Evolutionary conservation across 2,888 invertebrate genomes (phyloP).

Genomic region (Sisyra nigra): DNA sequence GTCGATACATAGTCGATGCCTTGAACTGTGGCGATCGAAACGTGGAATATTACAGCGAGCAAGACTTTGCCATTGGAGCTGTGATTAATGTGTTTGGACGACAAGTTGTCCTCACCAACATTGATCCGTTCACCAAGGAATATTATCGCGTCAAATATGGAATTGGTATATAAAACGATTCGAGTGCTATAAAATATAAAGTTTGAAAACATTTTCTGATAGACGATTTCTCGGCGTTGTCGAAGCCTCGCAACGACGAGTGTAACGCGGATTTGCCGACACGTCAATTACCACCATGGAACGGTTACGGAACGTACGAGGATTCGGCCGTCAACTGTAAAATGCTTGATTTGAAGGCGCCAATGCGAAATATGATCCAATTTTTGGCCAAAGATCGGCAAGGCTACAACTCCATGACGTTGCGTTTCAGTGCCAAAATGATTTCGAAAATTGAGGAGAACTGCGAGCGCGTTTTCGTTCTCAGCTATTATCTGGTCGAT

Average conservation of each 20-base stretch:
- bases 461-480: conserved; percentile 53
- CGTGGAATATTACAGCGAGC: conserved; percentile 41
- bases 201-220: conserved; percentile 11
- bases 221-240: conserved; percentile 47
- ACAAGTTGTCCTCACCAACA: conserved; percentile 61
- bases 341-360: conserved; percentile 62
- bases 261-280: conserved; percentile 15
- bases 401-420: conserved; percentile 56
- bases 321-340: conserved; percentile 81
- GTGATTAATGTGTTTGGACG: conserved; percentile 69
- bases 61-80: conserved; percentile 69
- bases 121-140: conserved; percentile 72
- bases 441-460: conserved; percentile 53
- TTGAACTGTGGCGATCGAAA: conserved; percentile 32
- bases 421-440: conserved; percentile 66
- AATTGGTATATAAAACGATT: conserved; percentile 27
- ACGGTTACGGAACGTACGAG: conserved; percentile 78
- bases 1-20: conserved; percentile 40
- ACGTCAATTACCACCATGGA: conserved; percentile 65
- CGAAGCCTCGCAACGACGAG: conserved; percentile 28
- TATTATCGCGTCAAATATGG: conserved; percentile 62
- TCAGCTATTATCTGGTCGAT: conserved; percentile 66
- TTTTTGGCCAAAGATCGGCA: conserved; percentile 66
- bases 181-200: too few species aligned
- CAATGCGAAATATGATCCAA: conserved; percentile 61